Base-by-base conservation (phyloP, 1,140 invertebrate genomes). In the Lutraria rhynchaena region DNA sequence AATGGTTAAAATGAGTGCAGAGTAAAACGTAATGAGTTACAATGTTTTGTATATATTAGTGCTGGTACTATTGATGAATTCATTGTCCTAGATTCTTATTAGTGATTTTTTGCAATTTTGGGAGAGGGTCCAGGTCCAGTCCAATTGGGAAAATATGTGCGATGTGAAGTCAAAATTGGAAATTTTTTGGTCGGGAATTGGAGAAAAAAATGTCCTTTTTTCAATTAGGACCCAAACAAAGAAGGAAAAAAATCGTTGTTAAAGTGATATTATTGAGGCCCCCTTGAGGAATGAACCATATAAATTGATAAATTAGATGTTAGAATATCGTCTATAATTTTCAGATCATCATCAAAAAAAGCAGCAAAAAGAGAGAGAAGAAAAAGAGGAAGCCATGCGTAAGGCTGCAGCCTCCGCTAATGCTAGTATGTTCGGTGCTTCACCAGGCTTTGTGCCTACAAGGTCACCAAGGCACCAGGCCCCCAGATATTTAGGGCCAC, bases 291-390 rank as follows among this genome's bases (percentile, higher is more conserved):
- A n/a, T 55, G 5, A 11, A n/a, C 51, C 7, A 7, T n/a, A 7
- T n/a, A 55, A 5, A 55, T 7, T 4, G 7, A 24, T 4, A 55
- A 55, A 55, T 7, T 7, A n/a, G 5, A 27, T 31, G 22, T 33
- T 13, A n/a, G 15, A 58, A 29, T 9, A 5, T 58, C 17, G 27
- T 4, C 5, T 24, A 29, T 11, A 24, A 29, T 3, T 67, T 67
- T 3, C 63, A 67, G 63, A 67, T 67, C 63, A 67, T 67, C 63
- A 67, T 67, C 31, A 67, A 31, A 67, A 67, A 41, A 67, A 67
- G 17, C 63, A 67, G 22, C 37, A 41, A 15, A 41, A 41, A 41
- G 63, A 67, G 33, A 3, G 44, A 31, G 44, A 49, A 49, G 63
- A 67, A 19, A 44, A 41, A 49, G 63, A 67, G 31, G 63, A 67